Evolutionary conservation across 2,888 invertebrate species (phyloP).

Genomic region (Ormyrus thymus): DNA sequence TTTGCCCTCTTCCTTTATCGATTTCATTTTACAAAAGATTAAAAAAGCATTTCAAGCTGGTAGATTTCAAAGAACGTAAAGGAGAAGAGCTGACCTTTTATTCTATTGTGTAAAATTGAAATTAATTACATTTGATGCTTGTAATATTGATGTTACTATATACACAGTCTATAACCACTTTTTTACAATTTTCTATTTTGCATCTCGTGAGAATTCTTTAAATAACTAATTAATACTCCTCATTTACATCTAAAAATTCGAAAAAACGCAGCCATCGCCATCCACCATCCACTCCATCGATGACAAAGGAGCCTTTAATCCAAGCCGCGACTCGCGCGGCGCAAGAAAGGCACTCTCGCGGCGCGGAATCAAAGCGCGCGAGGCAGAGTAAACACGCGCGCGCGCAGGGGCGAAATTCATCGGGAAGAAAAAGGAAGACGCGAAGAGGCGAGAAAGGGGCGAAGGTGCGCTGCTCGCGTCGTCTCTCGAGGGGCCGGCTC

Average conservation of each 20-base stretch:
- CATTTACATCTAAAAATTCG: not conserved
- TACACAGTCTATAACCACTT: too few relatives aligned
- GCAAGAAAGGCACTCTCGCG: not conserved
- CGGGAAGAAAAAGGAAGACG: not conserved
- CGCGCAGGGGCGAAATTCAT: not conserved
- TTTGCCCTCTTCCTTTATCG: not conserved
- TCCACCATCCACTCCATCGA: too few relatives aligned
- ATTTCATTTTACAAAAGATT: slow-evolving; percentile 11
- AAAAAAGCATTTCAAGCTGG: not conserved
- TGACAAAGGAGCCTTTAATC: too few relatives aligned
- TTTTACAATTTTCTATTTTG: too few relatives aligned
- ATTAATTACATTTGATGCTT: too few relatives aligned
- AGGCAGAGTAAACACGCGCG: not conserved
- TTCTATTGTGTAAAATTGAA: too few relatives aligned
- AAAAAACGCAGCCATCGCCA: not conserved
- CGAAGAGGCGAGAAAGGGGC: not conserved
- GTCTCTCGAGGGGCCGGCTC: not conserved
- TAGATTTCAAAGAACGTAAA: not conserved
- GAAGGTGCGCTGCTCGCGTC: not conserved
- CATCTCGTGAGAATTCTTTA: too few relatives aligned
- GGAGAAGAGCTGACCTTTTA: too few relatives aligned
- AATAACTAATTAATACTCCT: too few relatives aligned
- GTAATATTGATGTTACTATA: too few relatives aligned
- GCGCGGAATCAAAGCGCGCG: not conserved
- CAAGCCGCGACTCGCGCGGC: too few relatives aligned